Evolutionary conservation across 2,113 vertebrate species (phyloP), one percentile per base, ranked within the genome.

Genomic region (Neolamprologus caudopunctatus): DNA sequence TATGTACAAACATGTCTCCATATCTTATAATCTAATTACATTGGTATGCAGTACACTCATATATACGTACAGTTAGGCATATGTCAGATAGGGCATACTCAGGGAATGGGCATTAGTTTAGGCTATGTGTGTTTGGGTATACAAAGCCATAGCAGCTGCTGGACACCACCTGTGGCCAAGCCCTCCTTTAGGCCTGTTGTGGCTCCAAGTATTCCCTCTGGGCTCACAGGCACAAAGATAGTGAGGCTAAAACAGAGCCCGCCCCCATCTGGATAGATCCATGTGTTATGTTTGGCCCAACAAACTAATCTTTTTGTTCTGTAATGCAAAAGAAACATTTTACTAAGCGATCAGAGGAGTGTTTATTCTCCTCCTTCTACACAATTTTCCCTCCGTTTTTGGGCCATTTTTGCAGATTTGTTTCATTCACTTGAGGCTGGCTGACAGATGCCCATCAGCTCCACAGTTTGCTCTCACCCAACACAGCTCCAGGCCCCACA

Each of bases 381-480:
- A 28, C 24, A 5, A 82, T 14, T 63, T 58, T 35, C 54, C 42
- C 17, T 35, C 37, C 7, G 3, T 17, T 83, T 83, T 68, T 58
- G 35, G 80, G 5, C 12, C 14, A 13, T 19, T 40, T 37, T 42
- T 63, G 8, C 26, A 4, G 35, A 85, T 83, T 94, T 90, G 83
- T 94, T 93, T 92, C 82, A 61, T 57, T 73, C 83, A 55, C 33
- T 58, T 40, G 82, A 89, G 47, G 87, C 79, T 87, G 84, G 81
- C 81, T 93, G 94, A 95, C 93, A 95, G 90, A 95, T 91, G 89
- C 94, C 91, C 80, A 57, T 96, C 95, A 94, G 82, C 86, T 87
- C 73, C n/a, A 28, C 19, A 9, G 4, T 63, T 81, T n/a, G 83
- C 35, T 54, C 51, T 61, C 50, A 37, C 63, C 33, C 33, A 26